Evolutionary conservation across 2,113 vertebrate genomes (phyloP).

Genomic region (Grammomys dolichurus): DNA sequence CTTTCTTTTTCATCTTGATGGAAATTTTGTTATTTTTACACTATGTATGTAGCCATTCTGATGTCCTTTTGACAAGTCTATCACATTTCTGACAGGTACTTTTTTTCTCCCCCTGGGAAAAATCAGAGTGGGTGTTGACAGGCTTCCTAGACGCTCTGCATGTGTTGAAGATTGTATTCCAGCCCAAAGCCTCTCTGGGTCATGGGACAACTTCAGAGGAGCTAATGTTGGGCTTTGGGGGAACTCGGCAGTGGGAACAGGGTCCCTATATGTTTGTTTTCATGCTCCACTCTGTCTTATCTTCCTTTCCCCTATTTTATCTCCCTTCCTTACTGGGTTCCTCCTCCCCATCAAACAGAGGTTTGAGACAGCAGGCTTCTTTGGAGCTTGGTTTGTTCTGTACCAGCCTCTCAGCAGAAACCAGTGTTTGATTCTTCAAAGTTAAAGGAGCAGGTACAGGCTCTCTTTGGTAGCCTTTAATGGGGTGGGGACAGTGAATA

Average conservation of each 20-base stretch:
- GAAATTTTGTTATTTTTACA: slow-evolving; percentile 78
- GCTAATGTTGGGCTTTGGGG: neutral
- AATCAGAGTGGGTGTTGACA: neutral
- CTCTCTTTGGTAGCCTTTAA: neutral
- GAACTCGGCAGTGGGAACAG: neutral
- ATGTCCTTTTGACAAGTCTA: slow-evolving; percentile 76
- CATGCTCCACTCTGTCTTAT: neutral
- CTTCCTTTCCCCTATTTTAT: neutral
- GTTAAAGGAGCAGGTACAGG: neutral
- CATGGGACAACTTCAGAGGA: neutral
- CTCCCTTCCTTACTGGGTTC: neutral
- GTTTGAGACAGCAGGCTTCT: neutral
- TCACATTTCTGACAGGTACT: slow-evolving; percentile 67
- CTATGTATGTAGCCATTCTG: slow-evolving; percentile 63
- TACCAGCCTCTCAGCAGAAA: neutral
- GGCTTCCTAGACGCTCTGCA: neutral
- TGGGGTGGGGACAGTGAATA: neutral
- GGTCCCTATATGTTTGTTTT: neutral
- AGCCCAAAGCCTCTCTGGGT: neutral
- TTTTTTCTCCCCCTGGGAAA: slow-evolving; percentile 43
- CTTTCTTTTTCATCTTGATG: slow-evolving; percentile 74
- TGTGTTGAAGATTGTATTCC: neutral
- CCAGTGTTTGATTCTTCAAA: neutral
- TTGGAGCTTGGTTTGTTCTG: neutral
- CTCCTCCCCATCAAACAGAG: neutral